Evolutionary conservation across 2,113 vertebrate genomes (phyloP).

Genomic region (Pelecanus crispus): DNA sequence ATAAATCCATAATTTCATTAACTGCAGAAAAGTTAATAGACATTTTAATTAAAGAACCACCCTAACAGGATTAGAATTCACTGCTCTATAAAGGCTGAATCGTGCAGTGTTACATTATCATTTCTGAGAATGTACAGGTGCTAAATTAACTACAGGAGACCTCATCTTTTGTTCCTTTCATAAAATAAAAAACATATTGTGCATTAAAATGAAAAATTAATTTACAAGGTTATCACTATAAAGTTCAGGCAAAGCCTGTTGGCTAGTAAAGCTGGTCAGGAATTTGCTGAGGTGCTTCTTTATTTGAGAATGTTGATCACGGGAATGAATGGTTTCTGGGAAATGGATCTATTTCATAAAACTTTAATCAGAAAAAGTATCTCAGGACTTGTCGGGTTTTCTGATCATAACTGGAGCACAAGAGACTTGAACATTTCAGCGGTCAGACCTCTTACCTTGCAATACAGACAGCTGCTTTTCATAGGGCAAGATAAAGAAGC

Average conservation of each 20-base stretch:
- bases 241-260: not conserved
- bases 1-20: conserved; percentile 53
- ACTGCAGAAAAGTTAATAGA: conserved; percentile 43
- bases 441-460: not conserved
- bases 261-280: not conserved
- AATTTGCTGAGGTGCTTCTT: not conserved
- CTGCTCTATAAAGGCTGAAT: conserved; percentile 31
- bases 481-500: not conserved
- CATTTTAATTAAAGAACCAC: conserved; percentile 57
- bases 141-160: conserved; percentile 40
- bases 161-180: not conserved
- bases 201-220: conserved; percentile 51
- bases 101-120: not conserved
- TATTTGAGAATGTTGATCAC: not conserved
- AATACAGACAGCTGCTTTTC: not conserved
- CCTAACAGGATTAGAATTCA: conserved; percentile 51
- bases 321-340: not conserved
- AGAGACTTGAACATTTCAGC: not conserved
- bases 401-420: not conserved
- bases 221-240: not conserved
- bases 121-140: conserved; percentile 29
- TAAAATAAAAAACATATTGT: conserved; percentile 46
- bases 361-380: not conserved
- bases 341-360: not conserved
- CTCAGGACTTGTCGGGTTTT: not conserved